Percentiles rank a stretch among this genome's conserved stretches.
Conservation (phyloP, 2,888 invertebrate species). For the Hirudinaria manillensis region DNA sequence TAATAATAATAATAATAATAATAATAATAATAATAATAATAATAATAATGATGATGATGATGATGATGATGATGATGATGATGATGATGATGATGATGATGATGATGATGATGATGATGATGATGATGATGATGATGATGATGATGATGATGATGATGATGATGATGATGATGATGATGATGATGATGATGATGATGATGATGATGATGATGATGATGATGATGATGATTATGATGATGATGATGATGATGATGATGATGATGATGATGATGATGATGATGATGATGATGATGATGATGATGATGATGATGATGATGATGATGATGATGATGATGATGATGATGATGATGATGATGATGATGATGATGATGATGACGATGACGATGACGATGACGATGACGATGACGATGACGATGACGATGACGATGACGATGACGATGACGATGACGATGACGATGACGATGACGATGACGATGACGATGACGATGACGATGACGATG, state of each 20-base stretch:
- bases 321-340: not conserved
- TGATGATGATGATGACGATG: not conserved
- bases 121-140: not conserved
- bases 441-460: not conserved
- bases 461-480: not conserved
- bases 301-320: not conserved
- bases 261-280: not conserved
- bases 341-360: conserved; percentile 19
- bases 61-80: not conserved
- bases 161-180: not conserved
- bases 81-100: not conserved
- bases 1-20: not conserved
- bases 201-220: not conserved
- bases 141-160: not conserved
- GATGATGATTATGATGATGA: not conserved
- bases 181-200: not conserved
- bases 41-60: conserved; percentile 2
- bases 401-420: not conserved
- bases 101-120: not conserved
- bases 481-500: not conserved
- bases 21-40: conserved; percentile 23
- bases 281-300: not conserved
- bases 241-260: not conserved
- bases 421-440: conserved; percentile 21
- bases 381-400: not conserved